Evolutionary conservation across 2,888 invertebrate species (phyloP).

Genomic region (Galerucella pusilla): DNA sequence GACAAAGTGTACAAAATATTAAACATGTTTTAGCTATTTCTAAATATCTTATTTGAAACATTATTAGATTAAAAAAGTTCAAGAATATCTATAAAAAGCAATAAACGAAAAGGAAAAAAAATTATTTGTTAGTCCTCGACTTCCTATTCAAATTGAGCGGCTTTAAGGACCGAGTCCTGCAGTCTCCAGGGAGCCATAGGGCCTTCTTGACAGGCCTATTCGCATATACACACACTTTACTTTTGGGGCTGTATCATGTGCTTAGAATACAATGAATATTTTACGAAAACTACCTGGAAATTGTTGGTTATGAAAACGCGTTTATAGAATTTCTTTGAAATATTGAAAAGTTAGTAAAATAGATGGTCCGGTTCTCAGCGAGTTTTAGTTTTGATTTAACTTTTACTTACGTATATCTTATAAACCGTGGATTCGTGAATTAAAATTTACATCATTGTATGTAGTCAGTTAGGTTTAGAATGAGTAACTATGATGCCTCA

Average conservation of each 20-base stretch:
- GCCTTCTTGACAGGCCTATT: slow-evolving; percentile 62
- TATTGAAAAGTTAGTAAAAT: background rate
- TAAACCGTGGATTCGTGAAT: no score
- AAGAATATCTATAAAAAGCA: background rate
- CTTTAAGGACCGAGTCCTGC: slow-evolving; percentile 14
- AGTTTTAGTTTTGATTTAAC: no score
- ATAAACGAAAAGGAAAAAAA: background rate
- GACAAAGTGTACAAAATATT: no score
- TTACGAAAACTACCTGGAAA: slow-evolving; percentile 5
- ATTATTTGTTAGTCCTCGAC: slow-evolving; percentile 1
- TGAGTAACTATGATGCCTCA: no score
- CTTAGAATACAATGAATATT: slow-evolving; percentile 56
- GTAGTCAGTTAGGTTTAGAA: no score
- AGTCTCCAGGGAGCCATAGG: slow-evolving; percentile 59
- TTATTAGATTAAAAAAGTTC: background rate
- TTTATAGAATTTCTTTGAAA: background rate
- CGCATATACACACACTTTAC: slow-evolving; percentile 61
- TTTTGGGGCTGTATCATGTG: slow-evolving; percentile 54
- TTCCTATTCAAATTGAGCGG: slow-evolving; percentile 12
- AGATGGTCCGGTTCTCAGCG: background rate
- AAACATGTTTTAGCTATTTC: background rate
- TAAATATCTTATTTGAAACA: background rate
- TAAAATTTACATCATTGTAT: no score
- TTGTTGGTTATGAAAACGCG: slow-evolving; percentile 8
- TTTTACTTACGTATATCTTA: no score